Conservation (phyloP, 2,797 vertebrate species). For the Pagetopsis macropterus region DNA sequence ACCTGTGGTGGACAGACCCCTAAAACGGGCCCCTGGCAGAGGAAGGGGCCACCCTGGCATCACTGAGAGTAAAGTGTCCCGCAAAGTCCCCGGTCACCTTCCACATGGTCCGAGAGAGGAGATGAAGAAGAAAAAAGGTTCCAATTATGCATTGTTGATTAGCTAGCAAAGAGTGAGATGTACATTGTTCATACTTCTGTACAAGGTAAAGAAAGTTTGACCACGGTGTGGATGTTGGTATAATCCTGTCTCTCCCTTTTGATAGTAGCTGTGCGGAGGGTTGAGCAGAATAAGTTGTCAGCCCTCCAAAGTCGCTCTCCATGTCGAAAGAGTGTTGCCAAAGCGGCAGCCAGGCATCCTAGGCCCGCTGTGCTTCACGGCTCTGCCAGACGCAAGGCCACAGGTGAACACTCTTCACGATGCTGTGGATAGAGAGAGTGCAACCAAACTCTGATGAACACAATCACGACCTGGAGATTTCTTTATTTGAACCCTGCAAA, state of each 20-base stretch:
- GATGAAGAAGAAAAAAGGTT: conserved; percentile 98
- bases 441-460: not conserved
- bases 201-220: not conserved
- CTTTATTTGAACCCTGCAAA: not conserved
- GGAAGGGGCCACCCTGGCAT: conserved; percentile 88
- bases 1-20: conserved; percentile 87
- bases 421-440: conserved; percentile 73
- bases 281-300: conserved; percentile 95
- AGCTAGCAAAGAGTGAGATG: conserved; percentile 6
- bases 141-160: conserved; percentile 54
- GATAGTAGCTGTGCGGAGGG: conserved; percentile 93
- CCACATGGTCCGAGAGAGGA: conserved; percentile 87
- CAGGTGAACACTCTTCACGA: conserved; percentile 86
- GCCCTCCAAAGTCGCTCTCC: conserved; percentile 93
- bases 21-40: conserved; percentile 91
- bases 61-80: conserved; percentile 90
- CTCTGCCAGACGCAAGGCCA: conserved; percentile 95
- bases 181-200: not conserved
- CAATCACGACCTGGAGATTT: too few species aligned
- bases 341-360: conserved; percentile 93
- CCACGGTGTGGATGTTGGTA: conserved; percentile 60
- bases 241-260: conserved; percentile 90
- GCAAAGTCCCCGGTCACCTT: conserved; percentile 89
- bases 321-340: conserved; percentile 95
- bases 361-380: conserved; percentile 92